A percentile compares a stretch with the other conserved stretches of the same genome.
These are phyloP conservation scores for Lycia hirtaria DNA, from an alignment of 2,888 invertebrate species.

Conservation along the genomic window DNA sequence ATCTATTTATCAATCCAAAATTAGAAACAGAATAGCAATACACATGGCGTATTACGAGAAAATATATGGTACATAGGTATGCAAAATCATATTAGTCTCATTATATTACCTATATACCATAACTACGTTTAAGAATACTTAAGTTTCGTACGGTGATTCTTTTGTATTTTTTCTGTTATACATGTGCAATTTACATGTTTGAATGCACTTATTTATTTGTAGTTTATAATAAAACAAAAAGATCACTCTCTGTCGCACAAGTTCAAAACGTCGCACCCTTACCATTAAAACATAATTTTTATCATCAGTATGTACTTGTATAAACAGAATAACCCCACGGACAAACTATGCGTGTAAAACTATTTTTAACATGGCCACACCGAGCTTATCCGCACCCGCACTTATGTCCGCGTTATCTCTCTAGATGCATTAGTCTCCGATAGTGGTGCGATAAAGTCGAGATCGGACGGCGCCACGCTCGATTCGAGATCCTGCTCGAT, in stretches of 20 bases:
- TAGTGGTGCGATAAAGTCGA: slow-evolving; percentile 81
- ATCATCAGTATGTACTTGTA: slow-evolving; percentile 4
- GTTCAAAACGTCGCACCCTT: not conserved
- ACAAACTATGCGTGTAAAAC: slow-evolving; percentile 81
- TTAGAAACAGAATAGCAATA: no score
- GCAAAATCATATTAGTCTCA: no score
- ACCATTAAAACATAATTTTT: not conserved
- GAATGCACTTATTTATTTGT: no score
- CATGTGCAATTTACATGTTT: no score
- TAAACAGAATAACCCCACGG: slow-evolving; percentile 54
- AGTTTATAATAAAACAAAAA: not conserved
- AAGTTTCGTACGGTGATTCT: no score
- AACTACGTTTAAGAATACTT: no score
- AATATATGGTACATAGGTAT: no score
- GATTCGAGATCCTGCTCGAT: slow-evolving; percentile 78
- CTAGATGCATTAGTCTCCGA: slow-evolving; percentile 83
- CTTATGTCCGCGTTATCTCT: slow-evolving; percentile 79
- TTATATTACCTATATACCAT: no score
- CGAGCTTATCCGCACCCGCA: slow-evolving; percentile 82
- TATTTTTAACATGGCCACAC: slow-evolving; percentile 85
- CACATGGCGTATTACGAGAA: no score
- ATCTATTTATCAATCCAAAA: no score
- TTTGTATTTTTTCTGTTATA: no score
- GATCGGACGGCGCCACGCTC: slow-evolving; percentile 82
- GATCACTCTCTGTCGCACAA: not conserved